Conservation (phyloP, 2,113 vertebrate genomes). For the zebrafish (Danio rerio) region GRCz12tu NC_133188.1:24955001-24955500, state of each 20-base stretch:
- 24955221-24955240: slow-evolving; percentile 40
- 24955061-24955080: slow-evolving; percentile 82
- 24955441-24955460: background rate
- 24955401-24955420: slow-evolving; percentile 78
- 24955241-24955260: slow-evolving; percentile 83
- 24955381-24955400: slow-evolving; percentile 76
- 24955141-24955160: slow-evolving; percentile 75
- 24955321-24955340: slow-evolving; percentile 82
- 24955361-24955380: slow-evolving; percentile 75
- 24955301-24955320: slow-evolving; percentile 84
- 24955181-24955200: background rate
- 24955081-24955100: slow-evolving; percentile 83
- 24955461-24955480: background rate
- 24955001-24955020: slow-evolving; percentile 76
- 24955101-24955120: slow-evolving; percentile 85
- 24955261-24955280: slow-evolving; percentile 73
- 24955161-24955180: background rate
- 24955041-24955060: slow-evolving; percentile 75
- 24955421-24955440: slow-evolving; percentile 72
- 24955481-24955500: too few relatives aligned
- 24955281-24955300: slow-evolving; percentile 73
- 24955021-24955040: slow-evolving; percentile 73
- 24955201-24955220: background rate
- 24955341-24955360: slow-evolving; percentile 77
- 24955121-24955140: slow-evolving; percentile 86